A percentile compares a stretch with the other conserved stretches of the same genome.
Conservation (phyloP, 2,888 invertebrate species). For the Tipula confusa region DNA sequence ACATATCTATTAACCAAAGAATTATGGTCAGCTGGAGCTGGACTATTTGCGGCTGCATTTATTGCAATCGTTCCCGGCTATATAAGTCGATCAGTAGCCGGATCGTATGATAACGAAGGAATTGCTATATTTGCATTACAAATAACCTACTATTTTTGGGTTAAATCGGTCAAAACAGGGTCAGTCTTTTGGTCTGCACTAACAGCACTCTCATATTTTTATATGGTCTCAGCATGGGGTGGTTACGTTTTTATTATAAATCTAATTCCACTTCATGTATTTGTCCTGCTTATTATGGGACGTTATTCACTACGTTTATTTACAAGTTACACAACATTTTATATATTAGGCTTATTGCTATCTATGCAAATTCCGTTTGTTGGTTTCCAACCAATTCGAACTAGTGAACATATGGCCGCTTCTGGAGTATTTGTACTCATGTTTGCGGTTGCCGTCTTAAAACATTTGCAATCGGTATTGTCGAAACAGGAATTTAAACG, state of each 20-base stretch:
- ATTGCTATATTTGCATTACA: slow-evolving; percentile 99
- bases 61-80: slow-evolving; percentile 99
- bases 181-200: slow-evolving; percentile 95
- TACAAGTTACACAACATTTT: slow-evolving; percentile 95
- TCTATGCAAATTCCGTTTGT: slow-evolving; percentile 98
- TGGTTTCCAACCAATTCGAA: slow-evolving; percentile 97
- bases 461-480: slow-evolving; percentile 80
- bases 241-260: slow-evolving; percentile 99
- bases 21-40: slow-evolving; percentile 94
- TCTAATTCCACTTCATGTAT: slow-evolving; percentile 96
- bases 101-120: slow-evolving; percentile 99
- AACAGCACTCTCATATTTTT: slow-evolving; percentile 95
- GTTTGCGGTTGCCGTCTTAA: slow-evolving; percentile 80
- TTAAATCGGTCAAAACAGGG: slow-evolving; percentile 95
- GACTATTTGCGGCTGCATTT: slow-evolving; percentile 97
- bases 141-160: slow-evolving; percentile 97
- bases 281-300: slow-evolving; percentile 91
- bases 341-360: slow-evolving; percentile 87
- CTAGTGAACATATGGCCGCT: slow-evolving; percentile 99
- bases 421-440: slow-evolving; percentile 93
- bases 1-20: slow-evolving; percentile 97
- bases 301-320: slow-evolving; percentile 87
- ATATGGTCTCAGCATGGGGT: slow-evolving; percentile 99
- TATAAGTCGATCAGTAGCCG: slow-evolving; percentile 97
- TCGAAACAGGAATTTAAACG: slow-evolving; percentile 87